Evolutionary conservation across 1,140 invertebrate species (phyloP), one percentile per base, ranked within the genome.

Genomic region (Pomacea maculata): DNA sequence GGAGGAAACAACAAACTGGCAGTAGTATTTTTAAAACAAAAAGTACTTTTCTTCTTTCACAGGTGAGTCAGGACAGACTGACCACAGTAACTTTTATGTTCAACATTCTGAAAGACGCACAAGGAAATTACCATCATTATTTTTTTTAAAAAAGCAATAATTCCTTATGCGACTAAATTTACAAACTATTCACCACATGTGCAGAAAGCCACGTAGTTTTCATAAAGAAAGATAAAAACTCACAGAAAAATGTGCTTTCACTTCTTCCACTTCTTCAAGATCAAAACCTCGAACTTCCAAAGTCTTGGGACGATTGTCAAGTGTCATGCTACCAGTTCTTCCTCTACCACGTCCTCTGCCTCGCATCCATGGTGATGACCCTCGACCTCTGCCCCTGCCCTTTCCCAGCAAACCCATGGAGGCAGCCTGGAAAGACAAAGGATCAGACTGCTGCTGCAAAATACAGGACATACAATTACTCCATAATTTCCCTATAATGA

Each of bases 231-330:
- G 17, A 61, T 19, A 29, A 45, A 55, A 74, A 91, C 92, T 93
- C 93, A 96, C 95, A 86, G 94, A 92, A 91, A 96, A 95, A 92
- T 96, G 95, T 61, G 92, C 91, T 82, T 95, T 87, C 78, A 96
- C 93, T 80, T 94, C 94, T 34, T 93, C 93, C 85, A 95, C 94
- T 83, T 95, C 95, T 80, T 95, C 94, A 71, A 92, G 92, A 89
- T 95, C 94, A 88, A 95, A 95, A 19, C 96, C 96, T 57, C 95
- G 95, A 17, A 97, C 94, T 83, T 96, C 92, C 72, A 97, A 91
- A 87, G 95, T 94, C 1, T 95, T 95, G 19, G 96, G 95, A 82
- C 96, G 91, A 86, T 96, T 95, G 92, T 97, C 96, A 15, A 97
- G 94, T 2, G 93, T 94, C 61, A 94, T 93, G 63, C 82, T 89